Evolutionary conservation across 35 echinoderm and acorn worm genomes (phyloP), one percentile per base, ranked within the genome.

Genomic region (Apostichopus californicus): DNA sequence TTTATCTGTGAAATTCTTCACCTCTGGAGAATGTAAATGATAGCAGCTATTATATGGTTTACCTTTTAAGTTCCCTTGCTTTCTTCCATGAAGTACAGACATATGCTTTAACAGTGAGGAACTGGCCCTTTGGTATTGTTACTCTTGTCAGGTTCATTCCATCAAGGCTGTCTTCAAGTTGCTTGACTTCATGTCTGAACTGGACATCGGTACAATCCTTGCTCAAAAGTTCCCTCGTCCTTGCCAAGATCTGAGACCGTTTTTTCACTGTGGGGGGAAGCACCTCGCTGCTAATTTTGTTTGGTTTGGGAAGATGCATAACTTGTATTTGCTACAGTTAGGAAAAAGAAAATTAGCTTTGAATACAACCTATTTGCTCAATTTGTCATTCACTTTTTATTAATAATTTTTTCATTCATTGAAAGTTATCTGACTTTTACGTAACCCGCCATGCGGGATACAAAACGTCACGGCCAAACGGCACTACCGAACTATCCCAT

Each of bases 11-110:
- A 34, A 34, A 34, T 34, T 34, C 28, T 34, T 34, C 28, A 34
- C 28, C 28, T 34, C 28, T 34, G 28, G 28, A 34, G 28, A 34
- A 34, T 34, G 28, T 34, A 34, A 34, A 34, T 34, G 28, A 2
- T 34, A 34, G 28, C 28, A 34, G 28, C 28, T 34, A 25, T 25
- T 25, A 25, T 34, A 34, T 34, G 28, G 28, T 34, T 34, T 34
- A 34, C 28, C 28, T 25, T 25, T 34, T 25, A 25, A 25, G 25
- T 25, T 25, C 25, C 25, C 25, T 25, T 25, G 25, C 15, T 21
- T 85, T 72, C 57, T 92, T 81, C 91, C 91, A 92, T 8, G 91
- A 79, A 83, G 8, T 58, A 86, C 57, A 60, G 34, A 65, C 58
- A 57, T 92, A 78, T 54, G 77, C 57, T 57, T 82, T 92, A 20